These are phyloP conservation scores for Scaptomyza flava DNA, from an alignment of 2,888 invertebrate genomes.

Conservation along the genomic window DNA sequence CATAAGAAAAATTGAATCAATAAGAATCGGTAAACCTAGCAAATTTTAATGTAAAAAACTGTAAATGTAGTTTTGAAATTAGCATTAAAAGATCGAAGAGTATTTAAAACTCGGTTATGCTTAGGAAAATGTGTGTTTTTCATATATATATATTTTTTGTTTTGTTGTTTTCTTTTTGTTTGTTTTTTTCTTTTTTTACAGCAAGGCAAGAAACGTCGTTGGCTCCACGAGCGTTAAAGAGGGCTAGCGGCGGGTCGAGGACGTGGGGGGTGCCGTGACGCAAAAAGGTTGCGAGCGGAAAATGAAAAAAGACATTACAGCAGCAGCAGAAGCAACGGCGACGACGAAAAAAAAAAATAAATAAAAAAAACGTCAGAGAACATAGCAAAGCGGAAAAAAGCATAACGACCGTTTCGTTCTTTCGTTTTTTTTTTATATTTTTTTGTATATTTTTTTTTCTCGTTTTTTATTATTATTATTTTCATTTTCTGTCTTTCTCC, in stretches of 20 bases:
- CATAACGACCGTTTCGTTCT: slow-evolving; percentile 79
- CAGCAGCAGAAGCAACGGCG: slow-evolving; percentile 52
- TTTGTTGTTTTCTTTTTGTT: slow-evolving; percentile 17
- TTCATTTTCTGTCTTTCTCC: slow-evolving; percentile 76
- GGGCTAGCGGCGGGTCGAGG: slow-evolving; percentile 9
- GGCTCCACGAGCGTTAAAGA: slow-evolving; percentile 51
- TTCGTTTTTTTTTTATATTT: slow-evolving; percentile 71
- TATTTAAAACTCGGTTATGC: slow-evolving; percentile 15
- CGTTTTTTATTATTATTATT: slow-evolving; percentile 73
- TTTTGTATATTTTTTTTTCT: slow-evolving; percentile 58
- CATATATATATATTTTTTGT: slow-evolving; percentile 26
- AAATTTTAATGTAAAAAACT: no score
- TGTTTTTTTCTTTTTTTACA: slow-evolving; percentile 22
- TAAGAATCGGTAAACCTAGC: no score
- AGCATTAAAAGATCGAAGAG: background rate
- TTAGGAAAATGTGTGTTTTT: slow-evolving; percentile 13
- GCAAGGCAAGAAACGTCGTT: slow-evolving; percentile 64
- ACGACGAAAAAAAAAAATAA: slow-evolving; percentile 47
- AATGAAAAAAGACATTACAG: slow-evolving; percentile 78
- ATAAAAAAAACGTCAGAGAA: slow-evolving; percentile 61
- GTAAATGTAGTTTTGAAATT: no score
- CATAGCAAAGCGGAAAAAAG: slow-evolving; percentile 66
- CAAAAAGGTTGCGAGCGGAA: slow-evolving; percentile 78
- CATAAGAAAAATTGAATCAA: no score
- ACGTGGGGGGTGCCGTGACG: slow-evolving; percentile 44